These are phyloP conservation scores for Zaprionus ghesquierei DNA, from an alignment of 1,140 invertebrate genomes.

Conservation along the genomic window DNA sequence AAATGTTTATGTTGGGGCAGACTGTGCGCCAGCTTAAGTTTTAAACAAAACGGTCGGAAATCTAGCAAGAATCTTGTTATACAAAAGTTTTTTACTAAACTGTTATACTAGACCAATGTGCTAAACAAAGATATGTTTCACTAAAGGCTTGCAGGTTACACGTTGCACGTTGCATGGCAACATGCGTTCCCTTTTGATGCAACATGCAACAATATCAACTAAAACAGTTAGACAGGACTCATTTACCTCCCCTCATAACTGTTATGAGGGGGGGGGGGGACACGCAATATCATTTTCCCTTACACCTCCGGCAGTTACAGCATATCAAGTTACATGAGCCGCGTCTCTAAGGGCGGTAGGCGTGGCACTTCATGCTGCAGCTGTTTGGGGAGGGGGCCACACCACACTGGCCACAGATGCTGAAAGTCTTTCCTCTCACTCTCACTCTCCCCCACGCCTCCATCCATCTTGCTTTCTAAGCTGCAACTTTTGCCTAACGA, in stretches of 20 bases:
- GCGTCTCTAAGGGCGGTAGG: not conserved
- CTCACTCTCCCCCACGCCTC: not conserved
- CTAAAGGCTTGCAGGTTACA: too few species aligned
- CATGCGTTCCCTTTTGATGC: too few species aligned
- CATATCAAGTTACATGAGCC: not conserved
- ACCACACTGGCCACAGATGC: conserved; percentile 8
- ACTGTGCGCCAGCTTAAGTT: not conserved
- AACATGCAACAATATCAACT: not conserved
- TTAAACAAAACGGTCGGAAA: not conserved
- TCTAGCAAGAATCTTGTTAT: not conserved
- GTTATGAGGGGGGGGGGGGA: too few species aligned
- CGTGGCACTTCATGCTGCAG: not conserved
- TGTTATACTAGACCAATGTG: not conserved
- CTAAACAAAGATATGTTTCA: too few species aligned
- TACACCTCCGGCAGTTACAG: not conserved
- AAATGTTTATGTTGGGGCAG: not conserved
- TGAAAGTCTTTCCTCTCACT: conserved; percentile 1
- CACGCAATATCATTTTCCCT: not conserved
- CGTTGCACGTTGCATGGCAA: not conserved
- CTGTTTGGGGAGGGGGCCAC: not conserved
- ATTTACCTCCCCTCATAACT: not conserved
- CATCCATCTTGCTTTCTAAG: not conserved
- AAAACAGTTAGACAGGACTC: not conserved
- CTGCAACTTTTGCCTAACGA: conserved; percentile 27
- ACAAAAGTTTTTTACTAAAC: not conserved